A percentile compares a stretch with the other conserved stretches of the same genome.
These are phyloP conservation scores for Anhinga rufa DNA, from an alignment of 2,113 vertebrate genomes.

Conservation along the genomic window DNA sequence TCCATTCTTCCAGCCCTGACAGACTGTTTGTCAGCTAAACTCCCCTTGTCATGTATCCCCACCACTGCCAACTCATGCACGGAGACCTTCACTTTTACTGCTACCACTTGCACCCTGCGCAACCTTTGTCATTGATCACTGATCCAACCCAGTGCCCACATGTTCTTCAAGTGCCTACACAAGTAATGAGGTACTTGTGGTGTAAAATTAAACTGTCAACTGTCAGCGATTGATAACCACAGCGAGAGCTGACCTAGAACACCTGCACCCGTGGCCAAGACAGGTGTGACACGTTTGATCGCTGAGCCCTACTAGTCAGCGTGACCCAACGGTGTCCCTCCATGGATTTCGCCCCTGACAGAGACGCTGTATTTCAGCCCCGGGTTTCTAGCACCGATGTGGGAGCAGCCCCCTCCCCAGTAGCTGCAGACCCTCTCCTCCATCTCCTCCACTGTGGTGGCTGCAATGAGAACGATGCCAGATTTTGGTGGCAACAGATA, in stretches of 20 bases:
- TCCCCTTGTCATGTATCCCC: constrained; percentile 86
- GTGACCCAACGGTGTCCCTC: constrained; percentile 76
- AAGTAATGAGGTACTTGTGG: constrained; percentile 98
- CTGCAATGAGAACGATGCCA: not conserved
- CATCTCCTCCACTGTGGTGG: not conserved
- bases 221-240: constrained; percentile 99
- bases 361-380: constrained; percentile 58
- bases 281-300: constrained; percentile 90
- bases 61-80: constrained; percentile 88
- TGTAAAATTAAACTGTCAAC: constrained; percentile 99
- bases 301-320: constrained; percentile 81
- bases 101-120: constrained; percentile 83
- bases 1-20: constrained; percentile 89
- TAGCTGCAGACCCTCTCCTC: not conserved
- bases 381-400: not conserved
- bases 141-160: constrained; percentile 98
- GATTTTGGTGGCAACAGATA: not conserved
- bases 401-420: not conserved
- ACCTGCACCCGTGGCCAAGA: constrained; percentile 88
- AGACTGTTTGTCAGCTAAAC: constrained; percentile 95
- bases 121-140: constrained; percentile 99
- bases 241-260: constrained; percentile 89
- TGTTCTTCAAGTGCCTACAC: constrained; percentile 91
- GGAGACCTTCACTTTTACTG: constrained; percentile 92
- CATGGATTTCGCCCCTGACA: constrained; percentile 69